Base-by-base conservation (phyloP, 2,113 vertebrate species). In the Zootoca vivipara region DNA sequence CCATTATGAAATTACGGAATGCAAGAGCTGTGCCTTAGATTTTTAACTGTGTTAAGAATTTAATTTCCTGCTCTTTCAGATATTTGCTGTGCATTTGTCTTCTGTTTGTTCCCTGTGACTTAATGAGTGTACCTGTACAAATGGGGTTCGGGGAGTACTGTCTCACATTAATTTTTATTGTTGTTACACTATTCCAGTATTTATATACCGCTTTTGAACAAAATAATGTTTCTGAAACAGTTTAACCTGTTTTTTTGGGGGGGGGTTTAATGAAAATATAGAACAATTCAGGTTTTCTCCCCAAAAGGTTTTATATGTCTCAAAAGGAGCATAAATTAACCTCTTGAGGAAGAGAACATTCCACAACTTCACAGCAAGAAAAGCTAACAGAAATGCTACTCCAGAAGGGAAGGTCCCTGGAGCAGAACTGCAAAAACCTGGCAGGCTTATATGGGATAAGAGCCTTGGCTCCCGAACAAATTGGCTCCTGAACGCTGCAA, bases 1-100 rank as follows among this genome's bases (percentile, higher is more conserved):
- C 52, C 6, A 26, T 88, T 92, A 90, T 91, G 72, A 91, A 67
- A 79, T 12, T 73, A 78, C 77, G 87, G 24, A 84, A 38, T 92
- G 15, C n/a, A 89, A 80, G 3, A 62, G 3, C 83, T 42, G 86
- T 83, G 56, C 10, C 30, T 46, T 46, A 82, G 74, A 83, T 28
- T 24, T 90, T 22, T 85, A 35, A 38, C 22, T 70, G 90, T 79
- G 9, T 40, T 88, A 64, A 81, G 12, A 77, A 91, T 86, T 91
- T 38, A 91, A 56, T 94, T 93, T 67, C 65, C 3, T 80, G 77
- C 1, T 38, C 24, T 8, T 87, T 56, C 46, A 52, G 33, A 56
- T 72, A 73, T 33, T 72, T 72, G 33, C 18, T 56, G 28, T 33
- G 8, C 20, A 84, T 72, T 69, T 72, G 67, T 52, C 30, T 72